phyloP scores from a whole-genome alignment of 2,888 invertebrate species.

The Andrena bicolor region DNA sequence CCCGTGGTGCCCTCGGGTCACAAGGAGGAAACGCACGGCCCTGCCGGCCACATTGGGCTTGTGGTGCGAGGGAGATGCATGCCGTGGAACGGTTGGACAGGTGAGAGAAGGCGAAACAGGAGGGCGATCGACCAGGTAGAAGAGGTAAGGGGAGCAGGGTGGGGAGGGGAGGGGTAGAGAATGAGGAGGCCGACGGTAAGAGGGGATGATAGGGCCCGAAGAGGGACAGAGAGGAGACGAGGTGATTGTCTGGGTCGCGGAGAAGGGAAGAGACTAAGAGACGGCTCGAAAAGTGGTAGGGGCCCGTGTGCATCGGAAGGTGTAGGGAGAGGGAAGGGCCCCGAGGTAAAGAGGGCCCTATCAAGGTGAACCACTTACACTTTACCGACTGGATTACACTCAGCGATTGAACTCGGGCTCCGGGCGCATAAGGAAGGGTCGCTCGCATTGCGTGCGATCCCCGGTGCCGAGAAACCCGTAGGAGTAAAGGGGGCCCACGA shows the following conservation, averaged over 20 bases:
- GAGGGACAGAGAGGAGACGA: constrained; percentile 40
- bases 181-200: constrained; percentile 31
- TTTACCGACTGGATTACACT: constrained; percentile 83
- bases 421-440: constrained; percentile 70
- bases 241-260: constrained; percentile 38
- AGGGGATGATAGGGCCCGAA: constrained; percentile 47
- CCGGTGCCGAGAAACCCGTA: constrained; percentile 59
- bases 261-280: constrained; percentile 42
- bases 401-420: constrained; percentile 80
- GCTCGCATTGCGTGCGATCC: constrained; percentile 73
- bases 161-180: constrained; percentile 15
- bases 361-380: constrained; percentile 84
- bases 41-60: constrained; percentile 71
- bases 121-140: constrained; percentile 24
- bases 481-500: constrained; percentile 14
- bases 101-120: constrained; percentile 59
- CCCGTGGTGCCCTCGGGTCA: constrained; percentile 81
- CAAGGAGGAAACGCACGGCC: constrained; percentile 77
- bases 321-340: constrained; percentile 59
- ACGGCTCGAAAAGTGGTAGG: constrained; percentile 52
- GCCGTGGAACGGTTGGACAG: constrained; percentile 51
- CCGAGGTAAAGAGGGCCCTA: constrained; percentile 76
- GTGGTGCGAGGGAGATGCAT: constrained; percentile 66
- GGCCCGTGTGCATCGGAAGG: constrained; percentile 51
- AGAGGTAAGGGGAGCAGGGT: constrained; percentile 32